Evolutionary conservation across 2,797 vertebrate genomes (phyloP).

Genomic region (Glyptemys insculpta): DNA sequence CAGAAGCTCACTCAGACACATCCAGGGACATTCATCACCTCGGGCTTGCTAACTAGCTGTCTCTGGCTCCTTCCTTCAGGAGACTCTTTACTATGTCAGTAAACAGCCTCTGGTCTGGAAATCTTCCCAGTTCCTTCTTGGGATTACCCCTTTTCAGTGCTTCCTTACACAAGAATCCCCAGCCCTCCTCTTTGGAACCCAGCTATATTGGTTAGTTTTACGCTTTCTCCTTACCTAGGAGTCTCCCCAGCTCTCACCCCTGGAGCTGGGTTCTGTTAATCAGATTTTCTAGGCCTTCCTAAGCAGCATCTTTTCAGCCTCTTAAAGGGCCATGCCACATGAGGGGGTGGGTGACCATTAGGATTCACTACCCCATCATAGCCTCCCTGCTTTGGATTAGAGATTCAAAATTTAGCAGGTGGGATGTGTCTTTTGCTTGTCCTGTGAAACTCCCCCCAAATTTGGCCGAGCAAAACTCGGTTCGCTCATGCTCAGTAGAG

Average conservation of each 20-base stretch:
- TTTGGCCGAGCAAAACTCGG: no score
- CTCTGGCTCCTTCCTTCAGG: no score
- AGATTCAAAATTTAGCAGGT: background rate
- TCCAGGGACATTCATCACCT: no score
- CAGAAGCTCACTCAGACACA: no score
- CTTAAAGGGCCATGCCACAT: background rate
- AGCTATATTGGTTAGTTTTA: background rate
- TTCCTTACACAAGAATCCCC: background rate
- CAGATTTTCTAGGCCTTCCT: background rate
- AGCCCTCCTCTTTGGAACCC: background rate
- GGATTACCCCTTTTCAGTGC: background rate
- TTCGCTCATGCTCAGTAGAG: no score
- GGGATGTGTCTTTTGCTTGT: no score
- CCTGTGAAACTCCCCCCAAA: no score
- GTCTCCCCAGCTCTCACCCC: background rate
- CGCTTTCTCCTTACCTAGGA: background rate
- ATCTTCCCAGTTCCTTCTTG: no score
- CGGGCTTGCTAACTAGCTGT: no score
- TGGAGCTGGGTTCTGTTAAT: background rate
- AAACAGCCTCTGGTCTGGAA: background rate
- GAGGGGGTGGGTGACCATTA: background rate
- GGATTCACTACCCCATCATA: background rate
- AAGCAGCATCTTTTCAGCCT: background rate
- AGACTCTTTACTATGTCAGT: no score
- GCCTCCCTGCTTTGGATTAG: background rate